Evolutionary conservation across 1,140 invertebrate genomes (phyloP), one percentile per base, ranked within the genome.

Genomic region (Drosophila eugracilis): DNA sequence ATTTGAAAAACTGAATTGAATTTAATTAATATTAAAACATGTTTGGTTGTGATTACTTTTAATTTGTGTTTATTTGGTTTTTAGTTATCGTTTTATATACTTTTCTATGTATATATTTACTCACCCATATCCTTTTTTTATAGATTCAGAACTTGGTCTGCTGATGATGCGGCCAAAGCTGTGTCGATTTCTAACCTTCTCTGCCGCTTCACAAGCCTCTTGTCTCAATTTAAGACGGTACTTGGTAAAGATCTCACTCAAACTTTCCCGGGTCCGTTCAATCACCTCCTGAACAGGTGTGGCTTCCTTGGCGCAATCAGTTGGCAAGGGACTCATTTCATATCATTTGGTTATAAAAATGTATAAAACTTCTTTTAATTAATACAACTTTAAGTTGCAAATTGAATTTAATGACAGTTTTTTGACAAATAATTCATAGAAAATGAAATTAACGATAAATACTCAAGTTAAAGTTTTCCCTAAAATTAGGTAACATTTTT

Each of bases 181-280:
- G 9, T 12, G 37, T 12, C 14, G 12, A 6, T 12, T 28, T 10
- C 3, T 39, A 4, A n/a, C 17, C n/a, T 4, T 0, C 9, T 60
- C 3, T 1, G 34, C 12, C 1, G 17, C 62, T n/a, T 30, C 15
- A 10, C 36, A 45, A 0, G 44, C 21, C 12, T 14, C 36, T 7
- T 42, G 1, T 5, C 19, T 15, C 12, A 42, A 5, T 1, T 10
- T 67, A 1, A 32, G 17, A 2, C 28, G 39, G 5, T 62, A 66
- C 17, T 66, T 26, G 1, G 10, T 10, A 2, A 42, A 67, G n/a
- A 41, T 26, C 2, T 69, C 24, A 5, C 30, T 12, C 4, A 65
- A 1, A 6, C 24, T 48, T 10, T 28, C 15, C 10, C 54, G 30
- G 0, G 24, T 47, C 0, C 14, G 5, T 22, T 12, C 5, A 2